These are phyloP conservation scores for Epizoanthus stellaris DNA, from an alignment of 92 coral and sea anemone species.

Conservation along the genomic window DNA sequence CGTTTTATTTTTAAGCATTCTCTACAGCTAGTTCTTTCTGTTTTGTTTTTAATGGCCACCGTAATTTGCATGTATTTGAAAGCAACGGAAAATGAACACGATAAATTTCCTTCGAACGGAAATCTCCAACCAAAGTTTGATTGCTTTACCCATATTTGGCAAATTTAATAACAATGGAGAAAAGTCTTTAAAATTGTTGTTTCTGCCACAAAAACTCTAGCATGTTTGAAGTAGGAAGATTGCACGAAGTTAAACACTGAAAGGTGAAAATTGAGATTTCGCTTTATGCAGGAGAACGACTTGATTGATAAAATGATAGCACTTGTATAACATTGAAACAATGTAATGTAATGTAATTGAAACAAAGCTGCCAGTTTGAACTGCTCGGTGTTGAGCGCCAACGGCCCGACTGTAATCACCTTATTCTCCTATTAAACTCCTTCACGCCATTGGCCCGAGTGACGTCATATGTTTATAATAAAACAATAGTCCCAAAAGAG, in stretches of 20 bases:
- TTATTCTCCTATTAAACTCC: constrained; percentile 59
- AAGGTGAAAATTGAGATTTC: background rate
- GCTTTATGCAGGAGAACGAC: background rate
- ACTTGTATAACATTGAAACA: constrained; percentile 59
- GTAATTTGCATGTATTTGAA: constrained; percentile 79
- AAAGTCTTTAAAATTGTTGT: constrained; percentile 52
- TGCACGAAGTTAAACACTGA: background rate
- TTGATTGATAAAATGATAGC: constrained; percentile 8
- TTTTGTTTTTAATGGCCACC: constrained; percentile 35
- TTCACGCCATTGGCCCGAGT: constrained; percentile 69
- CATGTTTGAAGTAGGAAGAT: constrained; percentile 20
- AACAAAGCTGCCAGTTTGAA: constrained; percentile 70
- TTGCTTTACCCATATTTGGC: constrained; percentile 88
- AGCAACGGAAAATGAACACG: constrained; percentile 83
- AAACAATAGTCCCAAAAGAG: constrained; percentile 79
- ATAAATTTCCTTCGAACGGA: constrained; percentile 93
- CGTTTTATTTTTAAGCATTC: constrained; percentile 11
- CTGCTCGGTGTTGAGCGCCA: constrained; percentile 57
- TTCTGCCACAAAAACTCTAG: constrained; percentile 9
- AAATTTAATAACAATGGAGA: constrained; percentile 73
- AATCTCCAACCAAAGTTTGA: constrained; percentile 79
- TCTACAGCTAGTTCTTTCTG: constrained; percentile 9
- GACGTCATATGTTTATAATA: constrained; percentile 89
- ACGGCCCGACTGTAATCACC: constrained; percentile 79
- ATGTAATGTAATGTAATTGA: too few species aligned